A percentile compares a stretch with the other conserved stretches of the same genome.
Conservation (phyloP, 1,140 invertebrate genomes). For the Leguminivora glycinivorella region DNA sequence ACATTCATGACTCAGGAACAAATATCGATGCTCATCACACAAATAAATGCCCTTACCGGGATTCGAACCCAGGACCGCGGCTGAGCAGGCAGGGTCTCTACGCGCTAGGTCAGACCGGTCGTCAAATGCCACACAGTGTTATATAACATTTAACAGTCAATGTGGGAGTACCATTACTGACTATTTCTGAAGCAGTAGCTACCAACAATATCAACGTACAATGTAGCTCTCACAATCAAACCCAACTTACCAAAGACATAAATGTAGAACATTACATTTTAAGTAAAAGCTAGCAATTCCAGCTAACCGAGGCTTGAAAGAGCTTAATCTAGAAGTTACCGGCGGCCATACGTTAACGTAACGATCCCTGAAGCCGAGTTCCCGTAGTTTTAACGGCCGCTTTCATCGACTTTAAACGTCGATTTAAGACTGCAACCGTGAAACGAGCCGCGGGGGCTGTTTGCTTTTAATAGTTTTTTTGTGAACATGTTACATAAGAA, state of each 20-base stretch:
- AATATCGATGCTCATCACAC: too few relatives aligned
- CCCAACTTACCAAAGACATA: background rate
- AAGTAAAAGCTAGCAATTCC: conserved; percentile 17
- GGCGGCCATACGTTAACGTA: conserved; percentile 38
- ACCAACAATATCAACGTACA: background rate
- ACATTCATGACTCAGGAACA: too few relatives aligned
- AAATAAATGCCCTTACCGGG: too few relatives aligned
- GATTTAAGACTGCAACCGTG: conserved; percentile 21
- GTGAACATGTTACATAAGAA: background rate
- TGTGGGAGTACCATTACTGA: too few relatives aligned
- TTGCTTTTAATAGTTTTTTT: conserved; percentile 11
- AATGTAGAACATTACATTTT: conserved; percentile 8
- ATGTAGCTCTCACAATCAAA: background rate
- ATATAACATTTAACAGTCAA: too few relatives aligned
- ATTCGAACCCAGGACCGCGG: too few relatives aligned
- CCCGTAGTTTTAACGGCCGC: conserved; percentile 23
- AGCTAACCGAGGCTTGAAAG: conserved; percentile 26
- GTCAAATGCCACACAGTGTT: too few relatives aligned
- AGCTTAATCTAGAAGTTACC: conserved; percentile 22
- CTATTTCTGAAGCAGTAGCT: background rate
- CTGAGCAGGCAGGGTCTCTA: too few relatives aligned
- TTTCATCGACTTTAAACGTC: conserved; percentile 28
- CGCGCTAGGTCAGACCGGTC: too few relatives aligned
- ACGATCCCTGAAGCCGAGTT: conserved; percentile 44
- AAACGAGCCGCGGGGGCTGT: background rate